These are phyloP conservation scores for Lordiphosa collinella DNA, from an alignment of 1,140 invertebrate species.

Conservation along the genomic window DNA sequence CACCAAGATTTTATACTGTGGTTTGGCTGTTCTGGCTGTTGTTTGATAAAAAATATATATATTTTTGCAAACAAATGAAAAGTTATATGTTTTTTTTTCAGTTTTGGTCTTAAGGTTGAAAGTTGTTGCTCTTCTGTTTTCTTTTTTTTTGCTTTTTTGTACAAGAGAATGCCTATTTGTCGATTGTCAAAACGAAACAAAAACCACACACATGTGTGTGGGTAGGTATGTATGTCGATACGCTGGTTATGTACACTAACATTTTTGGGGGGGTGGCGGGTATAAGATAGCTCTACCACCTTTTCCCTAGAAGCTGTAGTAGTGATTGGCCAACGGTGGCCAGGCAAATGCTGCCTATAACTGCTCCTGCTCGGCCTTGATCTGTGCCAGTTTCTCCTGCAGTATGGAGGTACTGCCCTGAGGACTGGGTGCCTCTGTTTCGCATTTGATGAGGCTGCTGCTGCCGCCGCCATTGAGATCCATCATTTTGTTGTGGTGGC, in stretches of 20 bases:
- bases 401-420: slow-evolving; percentile 57
- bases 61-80: slow-evolving; percentile 37
- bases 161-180: slow-evolving; percentile 80
- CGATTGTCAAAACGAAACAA: slow-evolving; percentile 80
- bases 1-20: slow-evolving; percentile 41
- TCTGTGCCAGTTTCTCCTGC: slow-evolving; percentile 77
- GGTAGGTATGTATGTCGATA: slow-evolving; percentile 3
- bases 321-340: slow-evolving; percentile 64
- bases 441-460: slow-evolving; percentile 47
- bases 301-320: slow-evolving; percentile 61
- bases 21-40: slow-evolving; percentile 38
- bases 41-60: slow-evolving; percentile 31
- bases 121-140: slow-evolving; percentile 8
- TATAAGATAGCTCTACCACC: too few relatives aligned
- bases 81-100: slow-evolving; percentile 38
- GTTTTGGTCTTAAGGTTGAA: slow-evolving; percentile 52
- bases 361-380: slow-evolving; percentile 71
- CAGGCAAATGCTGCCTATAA: slow-evolving; percentile 70
- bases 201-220: slow-evolving; percentile 45
- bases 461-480: slow-evolving; percentile 67
- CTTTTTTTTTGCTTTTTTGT: slow-evolving; percentile 49
- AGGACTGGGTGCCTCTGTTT: slow-evolving; percentile 25
- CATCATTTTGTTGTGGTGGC: slow-evolving; percentile 56
- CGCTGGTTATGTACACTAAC: slow-evolving; percentile 13
- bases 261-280: too few relatives aligned